phyloP scores from a whole-genome alignment of 1,140 invertebrate genomes.

The Conopomorpha cramerella region DNA sequence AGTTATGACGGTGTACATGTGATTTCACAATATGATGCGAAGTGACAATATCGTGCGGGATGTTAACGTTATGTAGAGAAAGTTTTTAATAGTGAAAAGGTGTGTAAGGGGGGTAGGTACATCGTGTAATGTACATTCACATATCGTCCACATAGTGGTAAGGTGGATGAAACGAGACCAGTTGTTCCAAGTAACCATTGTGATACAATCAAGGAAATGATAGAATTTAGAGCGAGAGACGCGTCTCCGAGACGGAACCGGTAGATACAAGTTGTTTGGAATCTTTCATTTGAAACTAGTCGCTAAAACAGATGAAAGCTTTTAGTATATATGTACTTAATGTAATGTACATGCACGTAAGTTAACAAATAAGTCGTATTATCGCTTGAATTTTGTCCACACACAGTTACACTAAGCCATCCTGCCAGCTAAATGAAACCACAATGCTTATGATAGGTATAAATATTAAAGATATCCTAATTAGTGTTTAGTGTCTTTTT shows the following conservation, averaged over 20 bases:
- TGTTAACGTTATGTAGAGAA: slow-evolving; percentile 37
- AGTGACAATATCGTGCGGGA: slow-evolving; percentile 37
- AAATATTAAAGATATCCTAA: slow-evolving; percentile 53
- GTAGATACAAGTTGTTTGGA: too few relatives aligned
- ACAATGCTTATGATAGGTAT: slow-evolving; percentile 57
- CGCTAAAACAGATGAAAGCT: slow-evolving; percentile 41
- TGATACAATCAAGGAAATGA: too few relatives aligned
- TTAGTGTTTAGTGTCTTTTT: slow-evolving; percentile 54
- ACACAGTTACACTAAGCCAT: slow-evolving; percentile 56
- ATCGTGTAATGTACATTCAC: too few relatives aligned
- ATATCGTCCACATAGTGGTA: slow-evolving; percentile 54
- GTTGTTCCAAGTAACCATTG: too few relatives aligned
- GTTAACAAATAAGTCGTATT: slow-evolving; percentile 43
- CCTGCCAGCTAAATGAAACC: slow-evolving; percentile 51
- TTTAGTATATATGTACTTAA: slow-evolving; percentile 52
- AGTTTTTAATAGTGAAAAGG: slow-evolving; percentile 53
- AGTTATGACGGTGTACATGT: slow-evolving; percentile 17
- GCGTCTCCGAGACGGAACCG: slow-evolving; percentile 6
- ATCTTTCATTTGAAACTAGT: slow-evolving; percentile 57
- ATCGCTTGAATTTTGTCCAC: slow-evolving; percentile 56
- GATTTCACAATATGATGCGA: slow-evolving; percentile 27
- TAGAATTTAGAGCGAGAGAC: slow-evolving; percentile 16
- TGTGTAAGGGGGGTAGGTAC: slow-evolving; percentile 25
- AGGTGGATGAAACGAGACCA: slow-evolving; percentile 11
- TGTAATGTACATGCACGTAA: slow-evolving; percentile 49